Conservation (phyloP, 2,888 invertebrate genomes). For the Oscheius sp. region DNA sequence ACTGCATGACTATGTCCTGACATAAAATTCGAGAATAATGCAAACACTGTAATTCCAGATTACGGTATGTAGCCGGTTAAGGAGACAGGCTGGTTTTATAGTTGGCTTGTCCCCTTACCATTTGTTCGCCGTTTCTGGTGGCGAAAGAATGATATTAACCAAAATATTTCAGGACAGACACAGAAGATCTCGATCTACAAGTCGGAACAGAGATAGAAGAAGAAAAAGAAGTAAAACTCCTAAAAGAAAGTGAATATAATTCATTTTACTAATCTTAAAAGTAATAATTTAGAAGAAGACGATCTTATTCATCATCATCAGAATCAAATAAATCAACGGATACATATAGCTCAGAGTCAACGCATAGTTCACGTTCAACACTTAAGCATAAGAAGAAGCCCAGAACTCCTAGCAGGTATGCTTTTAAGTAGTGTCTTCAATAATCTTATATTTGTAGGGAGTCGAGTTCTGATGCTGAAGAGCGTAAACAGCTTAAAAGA, state of each 20-base stretch:
- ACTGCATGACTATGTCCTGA: constrained; percentile 27
- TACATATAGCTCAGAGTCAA: neutral
- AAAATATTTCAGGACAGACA: constrained; percentile 23
- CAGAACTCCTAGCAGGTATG: constrained; percentile 19
- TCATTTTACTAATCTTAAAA: neutral
- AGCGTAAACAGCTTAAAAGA: constrained; percentile 42
- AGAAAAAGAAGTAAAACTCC: neutral
- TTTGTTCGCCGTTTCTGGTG: constrained; percentile 30
- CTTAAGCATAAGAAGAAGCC: constrained; percentile 1
- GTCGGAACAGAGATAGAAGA: constrained; percentile 2
- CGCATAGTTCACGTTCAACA: constrained; percentile 3
- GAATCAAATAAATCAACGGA: neutral
- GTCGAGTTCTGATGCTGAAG: constrained; percentile 60
- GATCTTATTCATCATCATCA: constrained; percentile 16
- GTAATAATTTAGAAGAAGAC: constrained; percentile 4
- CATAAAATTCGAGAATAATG: constrained; percentile 7
- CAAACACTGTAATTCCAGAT: constrained; percentile 27
- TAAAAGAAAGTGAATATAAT: neutral
- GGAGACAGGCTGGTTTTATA: constrained; percentile 36
- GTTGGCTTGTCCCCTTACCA: constrained; percentile 33
- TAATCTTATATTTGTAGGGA: constrained; percentile 15
- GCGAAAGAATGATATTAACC: neutral
- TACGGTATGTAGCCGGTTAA: constrained; percentile 24
- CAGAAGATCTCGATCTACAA: constrained; percentile 18
- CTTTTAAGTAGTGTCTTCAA: neutral